Evolutionary conservation across 2,888 invertebrate species (phyloP).

Genomic region (Cantharis rufa): DNA sequence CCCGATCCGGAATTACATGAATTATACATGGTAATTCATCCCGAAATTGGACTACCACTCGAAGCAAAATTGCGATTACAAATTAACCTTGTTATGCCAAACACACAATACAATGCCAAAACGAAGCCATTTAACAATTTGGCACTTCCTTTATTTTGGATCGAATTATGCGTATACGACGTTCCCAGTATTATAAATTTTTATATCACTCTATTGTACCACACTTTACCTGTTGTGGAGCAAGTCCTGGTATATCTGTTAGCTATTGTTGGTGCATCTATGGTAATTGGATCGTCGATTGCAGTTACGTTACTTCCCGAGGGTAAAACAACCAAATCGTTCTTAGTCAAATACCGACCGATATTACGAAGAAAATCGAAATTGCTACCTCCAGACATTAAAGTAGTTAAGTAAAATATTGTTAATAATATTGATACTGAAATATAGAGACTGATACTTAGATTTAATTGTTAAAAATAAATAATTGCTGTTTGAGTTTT

Average conservation of each 20-base stretch:
- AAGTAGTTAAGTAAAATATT: neutral
- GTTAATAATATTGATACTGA: neutral
- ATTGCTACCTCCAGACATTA: neutral
- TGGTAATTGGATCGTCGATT: constrained; percentile 46
- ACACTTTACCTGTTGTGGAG: constrained; percentile 41
- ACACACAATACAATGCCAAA: constrained; percentile 64
- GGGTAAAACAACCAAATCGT: neutral
- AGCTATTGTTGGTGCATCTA: constrained; percentile 42
- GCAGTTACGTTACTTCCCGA: constrained; percentile 22
- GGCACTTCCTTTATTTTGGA: constrained; percentile 73
- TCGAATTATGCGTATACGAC: constrained; percentile 60
- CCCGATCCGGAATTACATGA: constrained; percentile 64
- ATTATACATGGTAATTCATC: constrained; percentile 69
- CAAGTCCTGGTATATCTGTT: constrained; percentile 41
- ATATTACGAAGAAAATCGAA: neutral
- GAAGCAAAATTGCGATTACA: constrained; percentile 68
- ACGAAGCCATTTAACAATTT: constrained; percentile 66
- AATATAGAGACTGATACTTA: neutral
- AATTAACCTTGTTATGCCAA: constrained; percentile 71
- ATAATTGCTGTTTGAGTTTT: neutral
- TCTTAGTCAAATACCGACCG: neutral
- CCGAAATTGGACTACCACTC: constrained; percentile 71
- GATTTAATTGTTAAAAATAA: neutral
- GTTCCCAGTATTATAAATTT: constrained; percentile 39
- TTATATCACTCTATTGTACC: constrained; percentile 37